Evolutionary conservation across 2,113 vertebrate genomes (phyloP).

Genomic region (Cyanoramphus novaezelandiae): DNA sequence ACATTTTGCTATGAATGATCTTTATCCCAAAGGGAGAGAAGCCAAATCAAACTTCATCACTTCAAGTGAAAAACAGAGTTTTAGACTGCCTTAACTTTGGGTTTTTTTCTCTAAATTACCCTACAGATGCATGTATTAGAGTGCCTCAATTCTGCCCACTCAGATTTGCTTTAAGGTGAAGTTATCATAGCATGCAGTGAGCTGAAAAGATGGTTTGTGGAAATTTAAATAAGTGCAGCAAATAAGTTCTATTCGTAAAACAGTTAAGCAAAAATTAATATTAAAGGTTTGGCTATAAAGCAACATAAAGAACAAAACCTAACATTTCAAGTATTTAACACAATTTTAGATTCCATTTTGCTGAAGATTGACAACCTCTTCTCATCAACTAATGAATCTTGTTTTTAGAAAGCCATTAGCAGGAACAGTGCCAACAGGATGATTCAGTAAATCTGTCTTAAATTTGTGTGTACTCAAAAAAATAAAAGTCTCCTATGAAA

Average conservation of each 20-base stretch:
- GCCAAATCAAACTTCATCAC: neutral
- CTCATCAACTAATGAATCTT: neutral
- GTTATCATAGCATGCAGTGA: neutral
- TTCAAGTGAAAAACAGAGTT: neutral
- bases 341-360: neutral
- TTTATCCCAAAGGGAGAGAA: neutral
- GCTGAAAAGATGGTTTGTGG: neutral
- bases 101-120: neutral
- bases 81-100: neutral
- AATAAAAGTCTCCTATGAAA: neutral
- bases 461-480: neutral
- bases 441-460: neutral
- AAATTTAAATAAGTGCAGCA: neutral
- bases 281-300: neutral
- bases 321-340: neutral
- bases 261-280: neutral
- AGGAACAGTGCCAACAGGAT: neutral
- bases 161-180: neutral
- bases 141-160: neutral
- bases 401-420: neutral
- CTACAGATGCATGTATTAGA: neutral
- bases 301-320: neutral
- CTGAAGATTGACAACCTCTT: neutral
- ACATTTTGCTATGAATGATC: neutral
- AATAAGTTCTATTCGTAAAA: neutral